phyloP scores from a whole-genome alignment of 1,140 invertebrate genomes.

The Teleopsis dalmanni region DNA sequence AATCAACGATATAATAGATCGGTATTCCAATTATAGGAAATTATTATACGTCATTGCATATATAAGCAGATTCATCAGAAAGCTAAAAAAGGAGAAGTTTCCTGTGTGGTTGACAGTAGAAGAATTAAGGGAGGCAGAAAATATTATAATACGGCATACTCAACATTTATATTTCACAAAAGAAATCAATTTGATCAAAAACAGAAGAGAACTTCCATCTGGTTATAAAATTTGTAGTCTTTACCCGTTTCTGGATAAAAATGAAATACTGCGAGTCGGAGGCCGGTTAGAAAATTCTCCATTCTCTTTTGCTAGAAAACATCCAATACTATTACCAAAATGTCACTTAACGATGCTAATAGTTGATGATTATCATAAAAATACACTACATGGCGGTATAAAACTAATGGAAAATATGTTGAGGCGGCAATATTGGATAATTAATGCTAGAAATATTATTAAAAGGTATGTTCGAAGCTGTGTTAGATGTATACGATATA shows the following conservation, averaged over 20 bases:
- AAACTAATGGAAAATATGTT: no score
- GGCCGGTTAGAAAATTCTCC: slow-evolving; percentile 15
- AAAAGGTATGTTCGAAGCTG: no score
- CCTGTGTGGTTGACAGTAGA: background rate
- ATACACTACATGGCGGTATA: slow-evolving; percentile 22
- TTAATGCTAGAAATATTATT: no score
- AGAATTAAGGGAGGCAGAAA: background rate
- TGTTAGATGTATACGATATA: no score
- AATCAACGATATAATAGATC: background rate
- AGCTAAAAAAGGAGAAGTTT: background rate
- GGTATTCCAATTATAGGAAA: slow-evolving; percentile 4
- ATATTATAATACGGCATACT: background rate
- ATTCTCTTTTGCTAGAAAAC: slow-evolving; percentile 8
- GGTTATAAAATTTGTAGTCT: slow-evolving; percentile 1
- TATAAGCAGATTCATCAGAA: background rate
- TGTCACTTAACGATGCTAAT: slow-evolving; percentile 19
- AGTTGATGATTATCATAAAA: slow-evolving; percentile 18
- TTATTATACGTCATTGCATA: background rate
- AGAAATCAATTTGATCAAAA: background rate
- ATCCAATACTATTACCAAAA: slow-evolving; percentile 15
- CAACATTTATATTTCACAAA: background rate
- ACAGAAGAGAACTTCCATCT: background rate
- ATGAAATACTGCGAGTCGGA: slow-evolving; percentile 22
- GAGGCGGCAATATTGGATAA: no score
- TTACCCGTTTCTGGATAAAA: slow-evolving; percentile 16